A percentile compares a stretch with the other conserved stretches of the same genome.
Evolutionary conservation across 2,797 vertebrate genomes (phyloP).

Genomic region (Phrynocephalus guinanensis): DNA sequence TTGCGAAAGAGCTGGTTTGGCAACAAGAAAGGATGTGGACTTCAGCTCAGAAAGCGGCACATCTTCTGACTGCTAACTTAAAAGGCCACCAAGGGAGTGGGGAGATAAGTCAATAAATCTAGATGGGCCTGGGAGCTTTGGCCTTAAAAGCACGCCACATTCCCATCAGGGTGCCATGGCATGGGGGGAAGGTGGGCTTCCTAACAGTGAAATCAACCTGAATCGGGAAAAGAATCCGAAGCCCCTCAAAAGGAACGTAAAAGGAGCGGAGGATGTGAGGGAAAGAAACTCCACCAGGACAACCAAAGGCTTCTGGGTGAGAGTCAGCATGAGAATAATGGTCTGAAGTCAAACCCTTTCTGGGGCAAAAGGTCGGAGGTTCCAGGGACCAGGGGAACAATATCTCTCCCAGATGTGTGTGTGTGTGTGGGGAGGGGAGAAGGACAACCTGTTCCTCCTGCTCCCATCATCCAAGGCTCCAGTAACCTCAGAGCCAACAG

Average conservation of each 20-base stretch:
- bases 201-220: background rate
- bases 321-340: conserved; percentile 49
- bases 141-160: background rate
- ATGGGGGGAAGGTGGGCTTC: background rate
- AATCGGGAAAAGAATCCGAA: conserved; percentile 27
- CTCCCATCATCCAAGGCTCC: conserved; percentile 43
- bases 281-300: conserved; percentile 67
- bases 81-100: conserved; percentile 24
- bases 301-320: conserved; percentile 66
- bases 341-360: conserved; percentile 59
- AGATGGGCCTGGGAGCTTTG: background rate
- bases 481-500: conserved; percentile 38
- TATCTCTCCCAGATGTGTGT: conserved; percentile 51
- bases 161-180: background rate
- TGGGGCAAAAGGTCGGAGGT: conserved; percentile 18
- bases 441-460: conserved; percentile 55
- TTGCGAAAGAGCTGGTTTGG: background rate
- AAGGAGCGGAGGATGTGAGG: conserved; percentile 50
- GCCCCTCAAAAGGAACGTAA: conserved; percentile 60
- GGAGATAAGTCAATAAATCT: conserved; percentile 17
- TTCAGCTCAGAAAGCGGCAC: conserved; percentile 3
- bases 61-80: conserved; percentile 48
- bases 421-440: conserved; percentile 44
- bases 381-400: conserved; percentile 47
- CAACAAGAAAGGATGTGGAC: background rate